Percentiles rank a stretch among this genome's conserved stretches.
Conservation (phyloP, 1,140 invertebrate genomes). For the Zaprionus nigranus region DNA sequence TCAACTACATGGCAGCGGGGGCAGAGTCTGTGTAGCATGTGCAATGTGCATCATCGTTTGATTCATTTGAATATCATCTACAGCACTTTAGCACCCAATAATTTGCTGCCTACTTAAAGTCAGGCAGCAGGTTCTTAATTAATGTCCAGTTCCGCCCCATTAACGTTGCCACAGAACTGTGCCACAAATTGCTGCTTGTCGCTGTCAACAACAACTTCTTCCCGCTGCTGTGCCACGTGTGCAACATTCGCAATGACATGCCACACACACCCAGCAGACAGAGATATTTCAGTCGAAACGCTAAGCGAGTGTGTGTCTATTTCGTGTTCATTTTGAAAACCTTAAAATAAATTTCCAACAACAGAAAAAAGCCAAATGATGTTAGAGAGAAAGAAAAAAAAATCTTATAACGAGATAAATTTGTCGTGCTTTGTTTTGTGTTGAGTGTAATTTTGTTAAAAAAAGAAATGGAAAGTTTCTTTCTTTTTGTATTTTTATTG, state of each 20-base stretch:
- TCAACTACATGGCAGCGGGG: constrained; percentile 11
- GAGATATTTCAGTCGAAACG: constrained; percentile 17
- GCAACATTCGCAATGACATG: constrained; percentile 58
- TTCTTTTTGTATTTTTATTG: constrained; percentile 60
- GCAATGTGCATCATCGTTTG: constrained; percentile 32
- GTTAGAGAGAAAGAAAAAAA: constrained; percentile 10
- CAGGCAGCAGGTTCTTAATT: constrained; percentile 54
- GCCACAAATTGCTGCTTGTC: constrained; percentile 61
- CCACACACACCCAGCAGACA: constrained; percentile 32
- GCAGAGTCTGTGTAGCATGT: constrained; percentile 54
- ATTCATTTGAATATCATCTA: constrained; percentile 38
- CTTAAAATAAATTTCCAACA: constrained; percentile 46
- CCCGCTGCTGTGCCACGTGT: constrained; percentile 47
- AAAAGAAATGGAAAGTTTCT: constrained; percentile 78
- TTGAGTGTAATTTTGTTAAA: constrained; percentile 72
- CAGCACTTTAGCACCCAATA: constrained; percentile 70
- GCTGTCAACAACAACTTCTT: constrained; percentile 11
- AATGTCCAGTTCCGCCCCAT: constrained; percentile 63
- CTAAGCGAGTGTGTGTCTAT: not conserved
- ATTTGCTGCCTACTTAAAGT: constrained; percentile 41
- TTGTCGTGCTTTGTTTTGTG: constrained; percentile 64
- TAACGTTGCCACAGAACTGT: constrained; percentile 40
- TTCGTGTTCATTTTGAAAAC: constrained; percentile 4
- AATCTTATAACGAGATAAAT: constrained; percentile 68
- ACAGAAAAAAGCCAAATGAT: not conserved